phyloP scores from a whole-genome alignment of 1,140 invertebrate genomes.

The Heliconius nattereri region DNA sequence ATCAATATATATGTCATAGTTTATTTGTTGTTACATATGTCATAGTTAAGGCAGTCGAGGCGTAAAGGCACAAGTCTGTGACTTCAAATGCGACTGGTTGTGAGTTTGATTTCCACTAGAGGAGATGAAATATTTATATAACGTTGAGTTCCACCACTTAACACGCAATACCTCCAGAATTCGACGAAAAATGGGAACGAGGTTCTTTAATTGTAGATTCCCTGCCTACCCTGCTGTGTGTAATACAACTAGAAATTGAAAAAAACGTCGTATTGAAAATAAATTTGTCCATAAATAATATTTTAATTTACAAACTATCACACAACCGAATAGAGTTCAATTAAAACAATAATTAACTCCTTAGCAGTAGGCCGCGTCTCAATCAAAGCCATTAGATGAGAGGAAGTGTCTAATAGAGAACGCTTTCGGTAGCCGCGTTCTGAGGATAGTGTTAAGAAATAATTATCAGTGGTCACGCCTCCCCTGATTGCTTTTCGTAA shows the following conservation, averaged over 20 bases:
- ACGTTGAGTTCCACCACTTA: too few species aligned
- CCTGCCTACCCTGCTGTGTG: too few species aligned
- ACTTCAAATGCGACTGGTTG: too few species aligned
- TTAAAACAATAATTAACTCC: constrained; percentile 56
- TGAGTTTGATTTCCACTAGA: too few species aligned
- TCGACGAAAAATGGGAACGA: too few species aligned
- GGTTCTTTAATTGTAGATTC: too few species aligned
- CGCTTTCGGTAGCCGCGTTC: constrained; percentile 65
- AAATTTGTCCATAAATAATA: neutral
- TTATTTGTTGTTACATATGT: neutral
- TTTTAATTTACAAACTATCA: neutral
- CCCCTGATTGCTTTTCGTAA: constrained; percentile 77
- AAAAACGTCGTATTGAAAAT: too few species aligned
- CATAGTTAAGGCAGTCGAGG: neutral
- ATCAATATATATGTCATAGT: neutral
- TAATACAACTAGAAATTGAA: too few species aligned
- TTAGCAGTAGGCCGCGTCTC: constrained; percentile 56
- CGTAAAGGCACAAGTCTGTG: too few species aligned
- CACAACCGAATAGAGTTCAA: constrained; percentile 31
- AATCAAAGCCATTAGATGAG: constrained; percentile 63
- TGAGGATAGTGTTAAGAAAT: constrained; percentile 77
- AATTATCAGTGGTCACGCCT: constrained; percentile 75
- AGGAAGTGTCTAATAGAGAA: constrained; percentile 71
- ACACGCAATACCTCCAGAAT: too few species aligned
- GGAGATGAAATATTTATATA: too few species aligned